These are phyloP conservation scores for Paramormyrops kingsleyae DNA, from an alignment of 2,113 vertebrate species.

Conservation along the genomic window DNA sequence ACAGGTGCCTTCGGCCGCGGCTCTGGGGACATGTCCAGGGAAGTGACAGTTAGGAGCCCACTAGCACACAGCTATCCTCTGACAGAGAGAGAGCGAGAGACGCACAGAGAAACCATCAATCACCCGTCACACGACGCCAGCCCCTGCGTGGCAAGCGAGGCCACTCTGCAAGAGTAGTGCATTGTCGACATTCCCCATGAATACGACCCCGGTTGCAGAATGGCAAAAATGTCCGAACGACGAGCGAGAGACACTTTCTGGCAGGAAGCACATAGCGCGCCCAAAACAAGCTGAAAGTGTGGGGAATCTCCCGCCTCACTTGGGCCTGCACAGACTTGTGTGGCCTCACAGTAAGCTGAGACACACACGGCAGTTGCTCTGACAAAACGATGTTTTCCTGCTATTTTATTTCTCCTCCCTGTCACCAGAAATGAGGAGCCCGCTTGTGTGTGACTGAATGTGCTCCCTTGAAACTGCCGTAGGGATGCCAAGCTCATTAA, in stretches of 20 bases:
- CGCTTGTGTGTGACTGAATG: neutral
- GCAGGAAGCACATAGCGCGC: neutral
- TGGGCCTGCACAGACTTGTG: neutral
- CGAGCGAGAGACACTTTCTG: neutral
- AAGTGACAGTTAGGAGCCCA: neutral
- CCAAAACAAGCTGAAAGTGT: neutral
- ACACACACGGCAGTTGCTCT: neutral
- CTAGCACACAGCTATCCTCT: neutral
- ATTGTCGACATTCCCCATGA: neutral
- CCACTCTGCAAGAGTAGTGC: neutral
- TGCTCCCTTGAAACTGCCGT: neutral
- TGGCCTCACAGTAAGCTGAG: neutral
- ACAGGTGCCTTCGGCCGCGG: neutral
- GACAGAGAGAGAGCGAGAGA: neutral
- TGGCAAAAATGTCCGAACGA: neutral
- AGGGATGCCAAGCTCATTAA: constrained; percentile 10
- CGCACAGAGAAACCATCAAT: neutral
- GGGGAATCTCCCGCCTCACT: neutral
- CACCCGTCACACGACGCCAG: neutral
- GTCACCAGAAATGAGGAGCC: neutral
- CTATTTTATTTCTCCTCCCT: neutral
- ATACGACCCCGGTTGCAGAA: neutral
- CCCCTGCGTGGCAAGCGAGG: neutral
- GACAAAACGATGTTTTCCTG: neutral
- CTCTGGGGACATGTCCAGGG: neutral